Conservation (phyloP, 2,113 vertebrate genomes). For the Eubucco bourcierii region DNA sequence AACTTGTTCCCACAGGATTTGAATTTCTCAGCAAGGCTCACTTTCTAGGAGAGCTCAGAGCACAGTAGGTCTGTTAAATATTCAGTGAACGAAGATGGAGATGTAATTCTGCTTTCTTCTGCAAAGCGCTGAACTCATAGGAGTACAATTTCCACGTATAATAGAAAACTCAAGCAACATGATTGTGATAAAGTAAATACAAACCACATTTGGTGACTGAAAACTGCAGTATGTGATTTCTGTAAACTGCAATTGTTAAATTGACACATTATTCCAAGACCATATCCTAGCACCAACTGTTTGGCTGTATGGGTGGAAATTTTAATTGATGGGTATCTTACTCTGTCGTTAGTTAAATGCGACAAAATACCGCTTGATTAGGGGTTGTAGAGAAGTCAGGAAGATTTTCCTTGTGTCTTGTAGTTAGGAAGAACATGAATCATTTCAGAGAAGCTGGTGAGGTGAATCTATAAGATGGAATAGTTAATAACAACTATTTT, state of each 20-base stretch:
- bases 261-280: background rate
- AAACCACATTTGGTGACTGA: background rate
- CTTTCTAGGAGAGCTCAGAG: background rate
- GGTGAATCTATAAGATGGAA: background rate
- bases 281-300: background rate
- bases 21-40: background rate
- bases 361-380: background rate
- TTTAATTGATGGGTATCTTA: background rate
- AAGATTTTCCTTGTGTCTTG: background rate
- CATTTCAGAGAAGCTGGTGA: background rate
- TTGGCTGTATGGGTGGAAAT: background rate
- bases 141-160: background rate
- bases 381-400: background rate
- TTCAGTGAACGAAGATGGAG: background rate
- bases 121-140: background rate
- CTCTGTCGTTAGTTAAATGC: background rate
- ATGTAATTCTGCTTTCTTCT: background rate
- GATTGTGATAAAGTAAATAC: background rate
- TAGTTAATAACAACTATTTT: background rate
- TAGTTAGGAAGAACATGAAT: rapidly evolving
- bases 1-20: background rate
- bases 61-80: background rate
- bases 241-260: background rate
- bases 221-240: background rate
- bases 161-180: background rate